A percentile compares a stretch with the other conserved stretches of the same genome.
These are phyloP conservation scores for Drosophila nr. perissopoda DNA, from an alignment of 2,888 invertebrate genomes.

Conservation along the genomic window DNA sequence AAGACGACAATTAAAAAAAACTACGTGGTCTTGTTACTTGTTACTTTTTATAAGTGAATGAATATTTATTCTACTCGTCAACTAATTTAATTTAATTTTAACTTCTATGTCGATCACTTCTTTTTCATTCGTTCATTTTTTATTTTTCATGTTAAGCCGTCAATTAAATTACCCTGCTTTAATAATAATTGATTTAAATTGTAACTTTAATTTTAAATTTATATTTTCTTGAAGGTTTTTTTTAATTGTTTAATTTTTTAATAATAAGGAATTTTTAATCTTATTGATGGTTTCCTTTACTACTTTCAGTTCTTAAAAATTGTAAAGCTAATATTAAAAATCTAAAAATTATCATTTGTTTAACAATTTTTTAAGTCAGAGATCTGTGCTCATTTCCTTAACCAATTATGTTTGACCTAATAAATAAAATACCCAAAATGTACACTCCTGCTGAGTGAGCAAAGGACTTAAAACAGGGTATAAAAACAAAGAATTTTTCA, in stretches of 20 bases:
- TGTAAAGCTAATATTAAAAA: neutral
- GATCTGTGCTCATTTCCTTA: neutral
- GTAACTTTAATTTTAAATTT: neutral
- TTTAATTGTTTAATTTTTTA: neutral
- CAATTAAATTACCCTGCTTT: neutral
- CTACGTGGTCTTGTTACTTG: too few relatives aligned
- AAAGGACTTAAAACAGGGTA: conserved; percentile 1
- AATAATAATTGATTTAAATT: neutral
- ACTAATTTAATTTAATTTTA: neutral
- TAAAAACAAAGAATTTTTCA: conserved; percentile 52
- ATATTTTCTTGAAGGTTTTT: neutral
- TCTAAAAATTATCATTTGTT: neutral
- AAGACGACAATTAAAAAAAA: neutral
- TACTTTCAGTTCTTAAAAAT: neutral
- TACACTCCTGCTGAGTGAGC: neutral
- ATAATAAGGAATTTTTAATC: neutral
- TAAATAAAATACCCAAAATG: neutral
- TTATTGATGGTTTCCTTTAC: neutral
- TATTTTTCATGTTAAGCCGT: neutral
- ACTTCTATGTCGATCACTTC: fast-evolving
- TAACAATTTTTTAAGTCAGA: neutral
- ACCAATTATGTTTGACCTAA: neutral
- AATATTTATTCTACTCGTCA: neutral
- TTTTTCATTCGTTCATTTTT: neutral
- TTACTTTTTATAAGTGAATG: neutral